Conservation (phyloP, 1,140 invertebrate genomes). For the Drosophila quadrilineata region DNA sequence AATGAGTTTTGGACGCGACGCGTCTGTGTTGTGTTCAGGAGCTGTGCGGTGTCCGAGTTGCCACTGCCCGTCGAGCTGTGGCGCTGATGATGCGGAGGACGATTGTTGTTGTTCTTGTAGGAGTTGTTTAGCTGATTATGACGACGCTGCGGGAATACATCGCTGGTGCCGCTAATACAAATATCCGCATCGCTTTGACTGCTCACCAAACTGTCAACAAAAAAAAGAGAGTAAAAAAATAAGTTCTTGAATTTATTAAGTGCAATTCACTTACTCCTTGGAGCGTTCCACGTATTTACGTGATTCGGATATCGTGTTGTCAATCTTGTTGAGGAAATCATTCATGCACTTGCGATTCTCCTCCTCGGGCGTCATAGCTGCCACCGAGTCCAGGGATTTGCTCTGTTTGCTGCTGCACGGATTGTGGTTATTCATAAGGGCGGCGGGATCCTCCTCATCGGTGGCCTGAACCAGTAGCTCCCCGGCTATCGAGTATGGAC, state of each 20-base stretch:
- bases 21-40: constrained; percentile 90
- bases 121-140: constrained; percentile 73
- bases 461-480: constrained; percentile 59
- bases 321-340: constrained; percentile 93
- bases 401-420: constrained; percentile 68
- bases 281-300: constrained; percentile 92
- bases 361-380: constrained; percentile 84
- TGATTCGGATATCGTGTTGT: constrained; percentile 91
- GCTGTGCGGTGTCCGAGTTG: constrained; percentile 82
- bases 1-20: constrained; percentile 89
- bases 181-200: constrained; percentile 76
- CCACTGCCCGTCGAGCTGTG: constrained; percentile 75
- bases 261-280: constrained; percentile 86
- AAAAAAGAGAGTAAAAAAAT: background rate
- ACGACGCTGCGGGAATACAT: constrained; percentile 68
- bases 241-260: background rate
- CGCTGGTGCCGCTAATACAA: constrained; percentile 60
- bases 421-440: constrained; percentile 48
- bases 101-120: constrained; percentile 73
- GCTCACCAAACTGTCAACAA: constrained; percentile 54
- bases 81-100: constrained; percentile 61
- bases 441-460: constrained; percentile 63
- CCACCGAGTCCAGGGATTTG: constrained; percentile 82
- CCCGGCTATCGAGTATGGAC: constrained; percentile 83
- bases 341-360: constrained; percentile 86